Evolutionary conservation across 2,113 vertebrate genomes (phyloP), one percentile per base, ranked within the genome.

Genomic region (Eulacestoma nigropectus): DNA sequence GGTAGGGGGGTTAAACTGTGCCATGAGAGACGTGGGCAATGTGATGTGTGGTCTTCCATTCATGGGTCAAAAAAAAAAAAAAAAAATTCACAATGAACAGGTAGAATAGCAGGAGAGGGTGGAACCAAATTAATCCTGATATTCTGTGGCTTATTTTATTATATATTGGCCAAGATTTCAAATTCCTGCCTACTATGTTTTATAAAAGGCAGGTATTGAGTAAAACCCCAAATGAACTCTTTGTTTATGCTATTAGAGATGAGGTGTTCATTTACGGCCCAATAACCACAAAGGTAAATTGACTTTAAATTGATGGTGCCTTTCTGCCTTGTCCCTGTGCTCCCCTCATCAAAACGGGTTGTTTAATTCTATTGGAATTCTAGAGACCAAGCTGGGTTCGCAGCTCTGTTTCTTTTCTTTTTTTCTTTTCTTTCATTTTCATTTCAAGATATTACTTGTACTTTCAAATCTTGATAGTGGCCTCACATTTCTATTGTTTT

Each of bases 241-340:
- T 55, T 72, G 20, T 22, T 81, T 70, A 23, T 33, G 46, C 23
- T 78, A 2, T 75, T 72, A 44, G 32, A 53, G 35, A 33, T 62
- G 32, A 62, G 21, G 4, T 59, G 39, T 63, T 88, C n/a, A 46
- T 94, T 93, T 92, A 50, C 41, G 90, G 47, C 41, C 53, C 72
- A 64, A 42, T 92, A 92, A 87, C 44, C 16, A 42, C 73, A 94
- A 75, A 81, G 37, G 62, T 81, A 84, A 96, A 96, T 81, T 64
- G 47, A 70, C 59, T 93, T 90, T 41, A 88, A 83, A 91, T 63
- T 74, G 39, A 59, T 63, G 26, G 41, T 30, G 23, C 33, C 49
- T 84, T 96, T 88, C 47, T 80, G 63, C 63, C 29, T 89, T 74
- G 32, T 88, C 47, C 44, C 42, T 88, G 35, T 79, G 22, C 63